These are phyloP conservation scores for Condylostylus longicornis DNA, from an alignment of 1,140 invertebrate species.

Conservation along the genomic window DNA sequence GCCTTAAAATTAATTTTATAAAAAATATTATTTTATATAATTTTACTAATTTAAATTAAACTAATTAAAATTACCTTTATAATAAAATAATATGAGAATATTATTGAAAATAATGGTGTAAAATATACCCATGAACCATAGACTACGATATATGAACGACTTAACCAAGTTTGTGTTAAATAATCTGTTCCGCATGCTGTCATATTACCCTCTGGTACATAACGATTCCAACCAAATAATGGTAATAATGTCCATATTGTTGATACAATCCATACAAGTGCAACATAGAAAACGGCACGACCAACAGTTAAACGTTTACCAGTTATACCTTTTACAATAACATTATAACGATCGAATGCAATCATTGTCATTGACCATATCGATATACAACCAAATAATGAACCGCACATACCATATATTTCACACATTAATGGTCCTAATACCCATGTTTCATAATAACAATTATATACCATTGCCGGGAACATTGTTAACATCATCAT, in stretches of 20 bases:
- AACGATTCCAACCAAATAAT: conserved; percentile 68
- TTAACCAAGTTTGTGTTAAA: conserved; percentile 45
- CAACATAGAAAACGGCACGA: conserved; percentile 48
- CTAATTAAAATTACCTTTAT: conserved; percentile 35
- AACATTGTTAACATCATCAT: conserved; percentile 65
- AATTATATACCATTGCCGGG: conserved; percentile 62
- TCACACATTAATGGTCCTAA: conserved; percentile 58
- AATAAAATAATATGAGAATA: conserved; percentile 58
- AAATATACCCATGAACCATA: conserved; percentile 49
- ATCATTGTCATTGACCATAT: conserved; percentile 76
- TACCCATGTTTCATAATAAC: conserved; percentile 64
- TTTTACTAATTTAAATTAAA: neutral
- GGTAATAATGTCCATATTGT: conserved; percentile 53
- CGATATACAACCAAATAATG: conserved; percentile 61
- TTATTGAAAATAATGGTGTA: conserved; percentile 46
- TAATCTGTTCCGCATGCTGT: conserved; percentile 69
- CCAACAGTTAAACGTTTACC: conserved; percentile 54
- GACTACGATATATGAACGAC: conserved; percentile 46
- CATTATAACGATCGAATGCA: conserved; percentile 68
- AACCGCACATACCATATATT: conserved; percentile 61
- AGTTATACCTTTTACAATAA: conserved; percentile 64
- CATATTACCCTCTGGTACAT: conserved; percentile 65
- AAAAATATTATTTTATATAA: neutral
- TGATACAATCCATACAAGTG: conserved; percentile 53
- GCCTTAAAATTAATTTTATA: conserved; percentile 31